Conservation (phyloP, 1,140 invertebrate species). For the Reticulitermes speratus region DNA sequence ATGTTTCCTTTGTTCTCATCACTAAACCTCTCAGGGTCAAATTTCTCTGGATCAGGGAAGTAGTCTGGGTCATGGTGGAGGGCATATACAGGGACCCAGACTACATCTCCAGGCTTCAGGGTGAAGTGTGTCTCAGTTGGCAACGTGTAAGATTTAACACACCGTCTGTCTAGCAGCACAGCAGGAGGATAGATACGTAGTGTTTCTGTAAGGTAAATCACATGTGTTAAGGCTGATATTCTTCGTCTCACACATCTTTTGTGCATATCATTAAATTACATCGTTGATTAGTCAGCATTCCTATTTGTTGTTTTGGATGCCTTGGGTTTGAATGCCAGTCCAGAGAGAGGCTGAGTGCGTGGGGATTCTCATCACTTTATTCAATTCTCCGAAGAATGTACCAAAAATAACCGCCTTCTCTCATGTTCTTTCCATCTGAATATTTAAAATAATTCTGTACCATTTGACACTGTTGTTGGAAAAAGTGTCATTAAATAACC, state of each 20-base stretch:
- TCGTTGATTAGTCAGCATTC: too few relatives aligned
- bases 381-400: too few relatives aligned
- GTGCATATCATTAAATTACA: background rate
- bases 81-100: constrained; percentile 48
- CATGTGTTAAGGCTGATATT: background rate
- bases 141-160: constrained; percentile 47
- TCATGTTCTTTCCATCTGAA: too few relatives aligned
- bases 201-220: constrained; percentile 39
- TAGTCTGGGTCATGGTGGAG: constrained; percentile 46
- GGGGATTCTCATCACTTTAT: too few relatives aligned
- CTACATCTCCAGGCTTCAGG: constrained; percentile 45
- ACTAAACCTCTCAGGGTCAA: constrained; percentile 50
- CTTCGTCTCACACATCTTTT: background rate
- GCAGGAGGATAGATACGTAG: constrained; percentile 44
- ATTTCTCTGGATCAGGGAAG: constrained; percentile 47
- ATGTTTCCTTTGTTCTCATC: constrained; percentile 39
- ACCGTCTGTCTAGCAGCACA: constrained; percentile 38
- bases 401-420: too few relatives aligned
- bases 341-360: too few relatives aligned
- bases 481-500: too few relatives aligned
- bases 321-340: too few relatives aligned
- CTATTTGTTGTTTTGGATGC: too few relatives aligned
- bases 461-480: too few relatives aligned
- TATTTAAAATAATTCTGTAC: too few relatives aligned
- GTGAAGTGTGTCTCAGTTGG: constrained; percentile 45